These are phyloP conservation scores for Ceuthmochares aereus DNA, from an alignment of 2,113 vertebrate species.

Conservation along the genomic window DNA sequence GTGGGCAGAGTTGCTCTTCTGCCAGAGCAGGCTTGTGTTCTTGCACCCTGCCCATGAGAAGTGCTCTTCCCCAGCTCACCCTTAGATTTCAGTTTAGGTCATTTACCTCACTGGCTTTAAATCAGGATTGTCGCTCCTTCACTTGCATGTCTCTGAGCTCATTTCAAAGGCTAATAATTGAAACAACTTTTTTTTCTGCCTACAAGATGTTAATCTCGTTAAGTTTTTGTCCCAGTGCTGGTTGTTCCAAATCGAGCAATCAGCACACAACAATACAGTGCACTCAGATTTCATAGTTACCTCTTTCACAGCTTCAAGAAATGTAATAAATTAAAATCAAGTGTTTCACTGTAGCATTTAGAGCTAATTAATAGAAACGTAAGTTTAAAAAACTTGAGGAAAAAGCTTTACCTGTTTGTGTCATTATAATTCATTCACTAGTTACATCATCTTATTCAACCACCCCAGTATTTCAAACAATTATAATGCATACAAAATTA, in stretches of 20 bases:
- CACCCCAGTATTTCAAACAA: neutral
- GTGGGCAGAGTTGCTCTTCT: neutral
- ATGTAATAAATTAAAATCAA: neutral
- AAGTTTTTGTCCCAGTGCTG: neutral
- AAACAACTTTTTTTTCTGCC: neutral
- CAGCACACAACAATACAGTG: neutral
- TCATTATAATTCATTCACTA: neutral
- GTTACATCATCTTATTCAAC: too few relatives aligned
- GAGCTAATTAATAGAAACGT: neutral
- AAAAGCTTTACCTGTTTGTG: neutral
- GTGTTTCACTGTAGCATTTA: neutral
- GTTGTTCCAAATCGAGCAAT: neutral
- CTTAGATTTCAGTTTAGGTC: neutral
- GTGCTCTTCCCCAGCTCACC: neutral
- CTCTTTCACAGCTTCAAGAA: neutral
- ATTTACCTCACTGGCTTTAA: neutral
- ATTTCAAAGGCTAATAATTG: neutral
- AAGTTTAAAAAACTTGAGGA: neutral
- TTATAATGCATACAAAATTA: neutral
- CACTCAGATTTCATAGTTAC: neutral
- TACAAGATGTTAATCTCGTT: neutral
- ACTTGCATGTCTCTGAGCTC: neutral
- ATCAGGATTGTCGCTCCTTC: neutral
- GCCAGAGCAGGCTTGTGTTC: neutral
- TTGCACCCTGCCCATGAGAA: neutral